Conservation (phyloP, 2,113 vertebrate genomes). For the Meleagris gallopavo region DNA sequence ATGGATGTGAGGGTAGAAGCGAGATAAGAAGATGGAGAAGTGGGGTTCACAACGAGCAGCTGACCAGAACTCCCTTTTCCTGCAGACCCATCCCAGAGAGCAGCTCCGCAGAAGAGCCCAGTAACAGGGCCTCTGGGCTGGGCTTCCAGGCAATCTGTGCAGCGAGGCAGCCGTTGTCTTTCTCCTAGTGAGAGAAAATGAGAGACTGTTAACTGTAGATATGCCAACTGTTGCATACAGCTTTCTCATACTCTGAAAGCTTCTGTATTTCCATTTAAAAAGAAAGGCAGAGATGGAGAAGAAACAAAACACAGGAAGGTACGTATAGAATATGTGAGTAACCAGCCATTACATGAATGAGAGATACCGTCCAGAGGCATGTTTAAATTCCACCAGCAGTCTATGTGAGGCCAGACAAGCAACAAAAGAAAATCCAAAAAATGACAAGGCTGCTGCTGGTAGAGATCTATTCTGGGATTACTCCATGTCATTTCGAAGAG, state of each 20-base stretch:
- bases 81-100: background rate
- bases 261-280: background rate
- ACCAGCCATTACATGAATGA: background rate
- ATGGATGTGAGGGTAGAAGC: background rate
- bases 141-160: background rate
- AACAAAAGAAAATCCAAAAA: background rate
- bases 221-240: background rate
- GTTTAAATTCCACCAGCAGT: background rate
- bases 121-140: background rate
- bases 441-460: background rate
- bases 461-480: background rate
- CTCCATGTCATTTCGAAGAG: background rate
- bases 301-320: background rate
- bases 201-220: background rate
- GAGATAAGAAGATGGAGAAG: background rate
- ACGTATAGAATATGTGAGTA: background rate
- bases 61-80: background rate
- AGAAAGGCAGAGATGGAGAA: background rate
- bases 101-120: background rate
- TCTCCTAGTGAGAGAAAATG: background rate
- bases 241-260: background rate
- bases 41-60: rapidly evolving
- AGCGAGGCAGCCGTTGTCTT: background rate
- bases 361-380: background rate
- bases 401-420: background rate